Conservation (phyloP, 2,888 invertebrate species). For the Ophioninae sp. region DNA sequence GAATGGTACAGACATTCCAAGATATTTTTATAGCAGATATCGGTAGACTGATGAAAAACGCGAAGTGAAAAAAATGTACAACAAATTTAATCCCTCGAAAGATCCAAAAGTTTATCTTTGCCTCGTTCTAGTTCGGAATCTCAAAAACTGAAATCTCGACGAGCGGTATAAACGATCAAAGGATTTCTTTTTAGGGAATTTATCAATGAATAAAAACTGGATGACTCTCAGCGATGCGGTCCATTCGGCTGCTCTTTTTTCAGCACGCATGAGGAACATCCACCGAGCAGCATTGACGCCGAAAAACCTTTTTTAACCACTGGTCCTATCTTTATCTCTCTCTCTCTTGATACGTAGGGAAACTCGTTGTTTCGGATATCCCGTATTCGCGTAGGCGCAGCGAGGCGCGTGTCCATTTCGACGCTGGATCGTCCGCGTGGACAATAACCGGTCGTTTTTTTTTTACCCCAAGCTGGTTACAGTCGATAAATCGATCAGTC, state of each 20-base stretch:
- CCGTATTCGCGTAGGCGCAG: background rate
- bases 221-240: constrained; percentile 14
- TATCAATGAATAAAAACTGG: background rate
- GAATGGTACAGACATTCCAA: too few species aligned
- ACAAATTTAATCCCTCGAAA: too few species aligned
- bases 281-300: constrained; percentile 25
- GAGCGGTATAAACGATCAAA: background rate
- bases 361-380: constrained; percentile 51
- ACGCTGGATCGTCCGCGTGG: constrained; percentile 49
- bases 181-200: background rate
- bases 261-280: constrained; percentile 10
- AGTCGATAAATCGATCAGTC: constrained; percentile 61
- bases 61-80: too few species aligned
- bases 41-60: too few species aligned
- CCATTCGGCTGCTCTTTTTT: background rate
- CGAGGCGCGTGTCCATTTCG: constrained; percentile 30
- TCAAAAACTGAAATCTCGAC: constrained; percentile 1
- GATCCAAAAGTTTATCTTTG: too few species aligned
- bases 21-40: too few species aligned
- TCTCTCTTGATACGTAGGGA: constrained; percentile 36
- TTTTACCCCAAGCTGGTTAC: constrained; percentile 38
- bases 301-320: constrained; percentile 50
- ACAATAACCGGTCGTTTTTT: constrained; percentile 52
- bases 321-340: constrained; percentile 19
- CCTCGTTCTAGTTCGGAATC: background rate